Percentiles rank a stretch among this genome's conserved stretches.
Conservation (phyloP, 1,140 invertebrate species). For the Papilio aristodemus region DNA sequence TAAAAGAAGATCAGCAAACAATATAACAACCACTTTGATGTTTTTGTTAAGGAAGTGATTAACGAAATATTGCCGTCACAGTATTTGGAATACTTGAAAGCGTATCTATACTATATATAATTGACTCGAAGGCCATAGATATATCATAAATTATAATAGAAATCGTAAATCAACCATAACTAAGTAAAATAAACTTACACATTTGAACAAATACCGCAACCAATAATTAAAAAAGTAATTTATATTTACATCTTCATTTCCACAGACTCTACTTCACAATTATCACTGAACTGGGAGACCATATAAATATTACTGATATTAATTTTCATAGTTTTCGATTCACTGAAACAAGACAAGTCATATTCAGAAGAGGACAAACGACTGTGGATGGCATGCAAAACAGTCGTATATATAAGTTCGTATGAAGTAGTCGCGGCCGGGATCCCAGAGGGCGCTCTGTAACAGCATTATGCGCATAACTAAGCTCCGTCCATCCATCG, state of each 20-base stretch:
- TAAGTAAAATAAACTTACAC: constrained; percentile 6
- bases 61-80: no score
- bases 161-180: no score
- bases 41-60: no score
- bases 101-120: no score
- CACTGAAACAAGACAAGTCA: neutral
- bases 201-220: neutral
- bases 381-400: neutral
- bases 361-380: constrained; percentile 1
- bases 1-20: no score
- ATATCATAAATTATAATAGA: no score
- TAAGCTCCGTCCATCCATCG: neutral
- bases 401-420: constrained; percentile 26
- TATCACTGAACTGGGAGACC: neutral
- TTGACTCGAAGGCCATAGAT: no score
- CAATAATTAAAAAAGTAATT: neutral
- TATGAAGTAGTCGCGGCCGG: neutral
- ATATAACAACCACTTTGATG: no score
- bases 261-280: neutral
- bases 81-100: no score
- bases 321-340: neutral
- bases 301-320: neutral
- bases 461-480: constrained; percentile 21
- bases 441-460: neutral
- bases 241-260: constrained; percentile 15